Conservation (phyloP, 35 echinoderm and acorn worm species). For the Stichopus chloronotus region DNA sequence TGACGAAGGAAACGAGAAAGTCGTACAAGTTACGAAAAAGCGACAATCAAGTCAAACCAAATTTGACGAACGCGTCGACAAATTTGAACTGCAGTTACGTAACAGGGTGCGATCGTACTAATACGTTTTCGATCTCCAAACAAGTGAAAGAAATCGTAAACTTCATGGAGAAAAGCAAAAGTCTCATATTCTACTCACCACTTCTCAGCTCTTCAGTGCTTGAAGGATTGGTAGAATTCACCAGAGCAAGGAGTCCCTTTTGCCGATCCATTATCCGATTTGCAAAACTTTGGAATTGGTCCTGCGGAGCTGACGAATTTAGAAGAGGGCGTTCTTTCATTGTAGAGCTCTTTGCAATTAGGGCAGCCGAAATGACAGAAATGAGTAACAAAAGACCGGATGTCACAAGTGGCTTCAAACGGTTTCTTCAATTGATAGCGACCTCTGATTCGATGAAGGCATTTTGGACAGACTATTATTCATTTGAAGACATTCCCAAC, state of each 20-base stretch:
- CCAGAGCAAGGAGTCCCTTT: slow-evolving; percentile 5
- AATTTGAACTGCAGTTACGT: background rate
- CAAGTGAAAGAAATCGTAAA: background rate
- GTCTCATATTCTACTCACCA: background rate
- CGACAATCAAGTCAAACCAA: background rate
- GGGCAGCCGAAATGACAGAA: background rate
- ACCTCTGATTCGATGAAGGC: background rate
- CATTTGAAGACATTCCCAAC: slow-evolving; percentile 3
- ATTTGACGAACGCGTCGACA: background rate
- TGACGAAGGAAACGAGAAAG: too few species aligned
- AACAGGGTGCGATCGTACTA: background rate
- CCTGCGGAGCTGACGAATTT: background rate
- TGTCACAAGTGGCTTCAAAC: background rate
- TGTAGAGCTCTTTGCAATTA: slow-evolving; percentile 28
- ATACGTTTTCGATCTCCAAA: background rate
- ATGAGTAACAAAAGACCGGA: background rate
- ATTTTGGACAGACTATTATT: slow-evolving; percentile 45
- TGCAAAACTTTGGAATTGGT: slow-evolving; percentile 14
- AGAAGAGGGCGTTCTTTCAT: slow-evolving; percentile 23
- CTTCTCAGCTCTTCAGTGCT: slow-evolving; percentile 3
- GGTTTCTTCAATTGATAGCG: slow-evolving; percentile 20
- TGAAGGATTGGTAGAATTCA: slow-evolving; percentile 28
- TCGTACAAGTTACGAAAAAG: background rate
- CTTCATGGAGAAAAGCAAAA: background rate
- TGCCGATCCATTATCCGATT: slow-evolving; percentile 24